Percentiles rank a stretch among this genome's conserved stretches.
phyloP scores from a whole-genome alignment of 2,888 invertebrate species.

The Xestia rhomboidea region DNA sequence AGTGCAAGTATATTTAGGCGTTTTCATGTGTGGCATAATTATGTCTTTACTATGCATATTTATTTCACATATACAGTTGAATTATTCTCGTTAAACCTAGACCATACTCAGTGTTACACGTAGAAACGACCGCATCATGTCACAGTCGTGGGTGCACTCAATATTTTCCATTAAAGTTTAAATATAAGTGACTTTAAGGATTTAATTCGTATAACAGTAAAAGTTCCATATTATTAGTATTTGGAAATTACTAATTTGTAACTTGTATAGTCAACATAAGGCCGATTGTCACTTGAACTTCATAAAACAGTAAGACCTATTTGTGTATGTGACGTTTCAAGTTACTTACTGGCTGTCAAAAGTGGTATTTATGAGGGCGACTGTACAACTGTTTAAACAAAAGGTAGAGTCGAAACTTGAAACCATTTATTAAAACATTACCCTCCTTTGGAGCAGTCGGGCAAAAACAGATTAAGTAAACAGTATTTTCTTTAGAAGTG shows the following conservation, averaged over 20 bases:
- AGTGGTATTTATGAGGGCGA: background rate
- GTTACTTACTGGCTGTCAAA: background rate
- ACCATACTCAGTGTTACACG: conserved; percentile 31
- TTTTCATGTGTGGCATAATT: background rate
- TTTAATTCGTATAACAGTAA: background rate
- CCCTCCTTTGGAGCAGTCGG: background rate
- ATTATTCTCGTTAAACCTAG: conserved; percentile 22
- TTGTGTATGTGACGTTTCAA: background rate
- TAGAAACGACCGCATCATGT: conserved; percentile 39
- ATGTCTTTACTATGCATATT: background rate
- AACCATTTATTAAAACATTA: background rate
- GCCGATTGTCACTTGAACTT: background rate
- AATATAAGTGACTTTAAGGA: background rate
- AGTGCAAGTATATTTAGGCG: background rate
- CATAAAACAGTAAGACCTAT: background rate
- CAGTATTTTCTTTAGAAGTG: background rate
- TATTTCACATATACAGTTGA: conserved; percentile 28
- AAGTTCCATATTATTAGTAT: background rate
- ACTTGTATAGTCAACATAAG: background rate
- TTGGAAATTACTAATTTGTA: background rate
- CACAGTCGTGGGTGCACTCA: conserved; percentile 37
- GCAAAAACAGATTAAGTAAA: background rate
- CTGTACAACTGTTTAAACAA: background rate
- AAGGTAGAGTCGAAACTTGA: background rate
- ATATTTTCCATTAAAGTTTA: conserved; percentile 15